Base-by-base conservation (phyloP, 2,888 invertebrate species). In the Chesias legatella region DNA sequence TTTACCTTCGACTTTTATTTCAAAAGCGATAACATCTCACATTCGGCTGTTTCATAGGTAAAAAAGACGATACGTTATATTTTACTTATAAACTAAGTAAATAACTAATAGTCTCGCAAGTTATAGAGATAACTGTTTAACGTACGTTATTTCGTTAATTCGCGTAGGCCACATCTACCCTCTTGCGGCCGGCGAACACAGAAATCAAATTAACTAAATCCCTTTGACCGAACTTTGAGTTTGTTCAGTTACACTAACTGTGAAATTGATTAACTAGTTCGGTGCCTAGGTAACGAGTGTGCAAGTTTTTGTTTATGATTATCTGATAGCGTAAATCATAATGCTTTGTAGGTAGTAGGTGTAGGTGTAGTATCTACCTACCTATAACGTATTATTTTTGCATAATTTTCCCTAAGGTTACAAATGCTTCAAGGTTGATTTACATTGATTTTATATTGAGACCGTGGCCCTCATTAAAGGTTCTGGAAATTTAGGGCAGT, bases 181-280 rank as follows among this genome's bases (percentile, higher is more conserved):
- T 66, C 68, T 63, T 65, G 73, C 52, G 73, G 71, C 53, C 44
- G 58, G 41, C 63, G 70, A 69, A 76, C 79, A 73, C 61, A 55
- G 70, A 73, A 78, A 77, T 78, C 73, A 71, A 78, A 79, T 78
- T 77, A 77, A 67, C 57, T 52, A 63, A 68, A 68, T 69, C 74
- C 77, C 76, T 76, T 77, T 76, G 73, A 69, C 66, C 42, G 58
- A 64, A 72, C 60, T 73, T 65, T 43, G 53, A 66, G 73, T 73
- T 74, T 62, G 70, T 67, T 56, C 56, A 58, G 60, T 58, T 58
- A 63, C 63, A 52, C 52, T 45, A 56, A 66, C 70, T 66, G 60
- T 53, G 53, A 69, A 70, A 69, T 73, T 30, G 69, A 72, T 72
- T 64, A 67, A 66, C 57, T 58, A 56, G 51, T 54, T 58, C 45